Conservation (phyloP, 2,113 vertebrate genomes). For the Anthoscopus minutus region DNA sequence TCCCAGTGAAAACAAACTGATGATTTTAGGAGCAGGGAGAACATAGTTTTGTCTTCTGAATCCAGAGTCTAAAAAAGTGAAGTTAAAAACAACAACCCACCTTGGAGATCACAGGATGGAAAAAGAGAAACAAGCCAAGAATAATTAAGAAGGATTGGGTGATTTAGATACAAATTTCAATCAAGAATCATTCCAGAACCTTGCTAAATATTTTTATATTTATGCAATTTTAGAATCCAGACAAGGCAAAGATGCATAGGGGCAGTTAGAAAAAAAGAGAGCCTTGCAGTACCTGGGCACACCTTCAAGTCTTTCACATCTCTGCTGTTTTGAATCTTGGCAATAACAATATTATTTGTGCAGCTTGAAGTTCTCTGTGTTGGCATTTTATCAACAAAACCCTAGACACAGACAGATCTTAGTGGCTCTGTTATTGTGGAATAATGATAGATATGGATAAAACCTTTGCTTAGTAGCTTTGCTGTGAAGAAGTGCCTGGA, state of each 20-base stretch:
- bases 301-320: neutral
- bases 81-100: neutral
- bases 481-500: neutral
- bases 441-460: neutral
- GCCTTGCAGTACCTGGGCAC: neutral
- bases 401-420: neutral
- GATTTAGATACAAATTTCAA: neutral
- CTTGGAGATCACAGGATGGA: neutral
- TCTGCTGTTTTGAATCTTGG: neutral
- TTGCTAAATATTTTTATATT: neutral
- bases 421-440: neutral
- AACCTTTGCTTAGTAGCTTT: neutral
- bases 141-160: neutral
- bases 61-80: neutral
- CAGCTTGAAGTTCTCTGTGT: neutral
- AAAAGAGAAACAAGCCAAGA: constrained; percentile 14
- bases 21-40: neutral
- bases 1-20: neutral
- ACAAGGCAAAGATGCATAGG: neutral
- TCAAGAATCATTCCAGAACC: neutral
- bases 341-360: neutral
- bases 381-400: neutral
- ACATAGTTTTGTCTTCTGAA: neutral
- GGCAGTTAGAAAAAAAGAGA: neutral
- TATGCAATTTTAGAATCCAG: neutral